Evolutionary conservation across 2,888 invertebrate genomes (phyloP).

Genomic region (Leptarthrus brevirostris): DNA sequence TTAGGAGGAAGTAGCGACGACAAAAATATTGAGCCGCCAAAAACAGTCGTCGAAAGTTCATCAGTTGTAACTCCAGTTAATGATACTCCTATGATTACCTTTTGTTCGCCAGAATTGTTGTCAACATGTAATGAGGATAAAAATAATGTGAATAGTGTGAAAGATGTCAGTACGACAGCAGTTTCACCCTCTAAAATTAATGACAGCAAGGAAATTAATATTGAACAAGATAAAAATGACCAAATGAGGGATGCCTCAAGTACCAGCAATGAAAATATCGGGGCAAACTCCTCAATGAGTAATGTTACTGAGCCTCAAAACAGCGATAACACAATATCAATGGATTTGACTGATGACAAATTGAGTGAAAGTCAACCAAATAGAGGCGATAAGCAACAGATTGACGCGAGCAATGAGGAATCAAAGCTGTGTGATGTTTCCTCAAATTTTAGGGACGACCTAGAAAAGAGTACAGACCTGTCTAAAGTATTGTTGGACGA

Average conservation of each 20-base stretch:
- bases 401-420: no score
- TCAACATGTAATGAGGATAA: no score
- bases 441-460: no score
- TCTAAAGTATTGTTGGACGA: background rate
- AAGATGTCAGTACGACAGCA: no score
- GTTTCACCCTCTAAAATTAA: background rate
- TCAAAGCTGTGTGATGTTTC: no score
- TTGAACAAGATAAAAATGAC: background rate
- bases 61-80: background rate
- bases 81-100: slow-evolving; percentile 2
- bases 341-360: no score
- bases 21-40: slow-evolving; percentile 43
- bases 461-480: background rate
- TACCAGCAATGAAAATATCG: background rate
- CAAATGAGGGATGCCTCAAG: background rate
- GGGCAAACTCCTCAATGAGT: background rate
- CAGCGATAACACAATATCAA: no score
- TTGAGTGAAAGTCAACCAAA: no score
- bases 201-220: background rate
- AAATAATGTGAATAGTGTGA: no score
- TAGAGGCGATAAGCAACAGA: no score
- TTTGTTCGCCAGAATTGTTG: background rate
- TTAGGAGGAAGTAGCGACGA: background rate
- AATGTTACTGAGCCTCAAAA: background rate
- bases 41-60: slow-evolving; percentile 54